These are phyloP conservation scores for Ailuropoda melanoleuca DNA, from an alignment of 2,113 vertebrate genomes.

Conservation along the genomic window DNA sequence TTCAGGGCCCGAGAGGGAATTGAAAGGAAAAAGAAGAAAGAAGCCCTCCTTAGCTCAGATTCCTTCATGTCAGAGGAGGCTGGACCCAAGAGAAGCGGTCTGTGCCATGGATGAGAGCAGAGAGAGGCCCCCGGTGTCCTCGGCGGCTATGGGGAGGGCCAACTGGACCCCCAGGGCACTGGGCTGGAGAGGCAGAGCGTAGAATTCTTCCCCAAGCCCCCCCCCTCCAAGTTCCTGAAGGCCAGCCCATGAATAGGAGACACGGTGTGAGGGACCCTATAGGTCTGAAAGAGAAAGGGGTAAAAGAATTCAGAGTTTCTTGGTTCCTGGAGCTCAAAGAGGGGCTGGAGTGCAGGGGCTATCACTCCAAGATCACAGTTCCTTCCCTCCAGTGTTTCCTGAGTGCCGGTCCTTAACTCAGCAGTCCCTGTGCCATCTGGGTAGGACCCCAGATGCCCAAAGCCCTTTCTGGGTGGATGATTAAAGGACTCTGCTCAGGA, in stretches of 20 bases:
- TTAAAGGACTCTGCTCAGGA: constrained; percentile 36
- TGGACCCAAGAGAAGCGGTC: background rate
- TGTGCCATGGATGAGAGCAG: background rate
- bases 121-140: background rate
- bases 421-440: background rate
- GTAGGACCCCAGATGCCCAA: background rate
- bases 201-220: background rate
- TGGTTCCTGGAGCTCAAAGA: background rate
- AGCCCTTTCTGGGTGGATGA: background rate
- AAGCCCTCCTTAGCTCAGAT: background rate
- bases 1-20: background rate
- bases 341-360: background rate
- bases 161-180: accelerated
- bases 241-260: background rate
- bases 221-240: background rate
- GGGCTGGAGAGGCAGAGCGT: background rate
- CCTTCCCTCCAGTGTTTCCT: background rate
- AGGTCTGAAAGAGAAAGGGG: background rate
- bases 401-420: background rate
- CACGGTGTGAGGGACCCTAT: background rate
- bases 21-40: background rate
- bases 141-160: accelerated
- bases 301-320: background rate
- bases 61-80: background rate
- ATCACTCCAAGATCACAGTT: accelerated